Base-by-base conservation (phyloP, 2,797 vertebrate species). In the Petrocephalus schoutedeni region DNA sequence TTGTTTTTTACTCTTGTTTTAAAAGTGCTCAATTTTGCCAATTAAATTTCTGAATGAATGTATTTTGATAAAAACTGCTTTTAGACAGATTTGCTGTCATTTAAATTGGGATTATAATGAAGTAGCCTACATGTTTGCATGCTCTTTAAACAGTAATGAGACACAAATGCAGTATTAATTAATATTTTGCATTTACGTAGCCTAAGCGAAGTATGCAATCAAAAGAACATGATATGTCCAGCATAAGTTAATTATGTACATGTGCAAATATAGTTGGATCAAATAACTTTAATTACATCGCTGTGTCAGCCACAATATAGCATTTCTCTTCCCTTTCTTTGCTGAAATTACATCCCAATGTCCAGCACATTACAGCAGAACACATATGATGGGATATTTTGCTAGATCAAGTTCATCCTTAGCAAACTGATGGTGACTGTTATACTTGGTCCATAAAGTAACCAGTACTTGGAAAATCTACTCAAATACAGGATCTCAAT, bases 121-220 rank as follows among this genome's bases (percentile, higher is more conserved):
- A 82, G 36, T 51, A 51, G 77, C n/a, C 45, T 51, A 82, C 49
- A 82, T 51, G 49, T 82, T 82, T 71, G 67, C 74, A 8, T 49
- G 16, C 41, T 49, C 74, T n/a, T 80, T 80, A n/a, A 49, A 80
- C 74, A 45, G 74, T 49, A 49, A 80, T 80, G 41, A 80, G 74
- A 80, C 74, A 80, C 36, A 80, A 80, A 80, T 71, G 67, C 36
- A 36, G 67, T 49, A 49, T 80, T 80, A 80, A 80, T 80, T 80
- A 45, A 80, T 80, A 80, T 80, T 80, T 80, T 80, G n/a, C 74
- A 49, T 80, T 80, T 80, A 80, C 49, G 74, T 80, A 80, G 74
- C 19, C 19, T n/a, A 49, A 19, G 41, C 41, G 19, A 49, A 80
- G 41, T 80, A 49, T 21, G 19, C 74, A n/a, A 49, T 80, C 36